Percentiles rank a stretch among this genome's conserved stretches.
These are phyloP conservation scores for Gymnosoma rotundatum DNA, from an alignment of 2,888 invertebrate species.

Conservation along the genomic window DNA sequence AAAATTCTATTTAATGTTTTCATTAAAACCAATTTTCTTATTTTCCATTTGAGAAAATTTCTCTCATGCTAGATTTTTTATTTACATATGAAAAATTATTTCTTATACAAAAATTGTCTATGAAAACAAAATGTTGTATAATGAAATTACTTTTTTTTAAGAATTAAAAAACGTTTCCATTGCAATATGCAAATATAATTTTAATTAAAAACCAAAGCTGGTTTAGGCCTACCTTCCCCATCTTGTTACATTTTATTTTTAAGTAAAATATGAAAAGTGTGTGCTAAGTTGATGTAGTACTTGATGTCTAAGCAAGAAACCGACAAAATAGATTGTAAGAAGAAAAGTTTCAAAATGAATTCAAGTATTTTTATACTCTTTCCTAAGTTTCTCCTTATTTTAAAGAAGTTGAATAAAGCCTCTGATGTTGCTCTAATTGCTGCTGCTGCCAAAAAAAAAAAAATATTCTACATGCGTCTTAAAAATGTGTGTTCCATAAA, in stretches of 20 bases:
- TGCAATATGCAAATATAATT: too few relatives aligned
- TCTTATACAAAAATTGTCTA: too few relatives aligned
- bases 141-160: too few relatives aligned
- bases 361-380: background rate
- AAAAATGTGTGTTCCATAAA: constrained; percentile 12
- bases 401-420: background rate
- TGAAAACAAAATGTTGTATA: too few relatives aligned
- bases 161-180: too few relatives aligned
- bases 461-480: constrained; percentile 4
- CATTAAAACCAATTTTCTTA: too few relatives aligned
- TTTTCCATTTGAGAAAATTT: too few relatives aligned
- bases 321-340: constrained; percentile 4
- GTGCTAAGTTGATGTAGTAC: constrained; percentile 41
- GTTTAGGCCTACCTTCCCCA: constrained; percentile 26
- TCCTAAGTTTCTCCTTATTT: background rate
- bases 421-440: background rate
- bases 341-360: constrained; percentile 32
- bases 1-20: too few relatives aligned
- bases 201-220: too few relatives aligned
- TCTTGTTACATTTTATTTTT: constrained; percentile 13
- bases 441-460: constrained; percentile 6
- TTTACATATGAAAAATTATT: too few relatives aligned
- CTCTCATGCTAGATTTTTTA: too few relatives aligned
- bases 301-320: constrained; percentile 36
- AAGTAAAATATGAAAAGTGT: constrained; percentile 48